Base-by-base conservation (phyloP, 64 coral and sea anemone genomes). In the Stichodactyla mertensii region DNA sequence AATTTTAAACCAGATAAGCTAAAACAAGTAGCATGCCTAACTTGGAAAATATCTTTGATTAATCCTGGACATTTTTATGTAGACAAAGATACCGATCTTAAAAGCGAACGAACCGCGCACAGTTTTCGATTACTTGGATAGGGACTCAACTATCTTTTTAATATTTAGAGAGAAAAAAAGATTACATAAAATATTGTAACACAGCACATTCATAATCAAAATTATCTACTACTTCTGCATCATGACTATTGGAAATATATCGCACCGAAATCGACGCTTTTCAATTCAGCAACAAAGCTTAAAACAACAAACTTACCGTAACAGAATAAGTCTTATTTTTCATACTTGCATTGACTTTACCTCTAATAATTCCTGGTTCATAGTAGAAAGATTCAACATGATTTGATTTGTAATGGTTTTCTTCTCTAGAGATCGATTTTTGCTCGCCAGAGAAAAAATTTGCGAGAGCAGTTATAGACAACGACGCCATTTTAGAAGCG, bases 271-370 rank as follows among this genome's bases (percentile, higher is more conserved):
- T 64, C 61, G 16, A 64, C 18, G 61, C 11, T 20, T 64, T 64
- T 64, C 61, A 64, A 64, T 64, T 64, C 61, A 64, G 61, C 61
- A 15, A 64, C 16, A 64, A 64, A 64, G 28, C 11, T 9, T 64
- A 64, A 64, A 64, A 64, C 61, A 64, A 64, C 61, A 15, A 64
- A 64, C 61, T 64, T 64, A 64, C 61, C 61, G 61, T 64, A 15
- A 64, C 61, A 18, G 61, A 64, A 78, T 78, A 78, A 52, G 45
- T 52, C 45, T 78, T 78, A 78, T 78, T 78, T 78, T 78, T 78
- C 74, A 28, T 45, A 78, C 74, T 78, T 9, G 74, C 74, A 52
- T 78, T 4, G 45, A 78, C 74, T 52, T 78, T 1, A 78, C 74
- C 74, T 45, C 74, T 28, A 52, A 78, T 78, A 78, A 78, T 78